phyloP scores from a whole-genome alignment of 2,888 invertebrate genomes.

The Altica lythri region DNA sequence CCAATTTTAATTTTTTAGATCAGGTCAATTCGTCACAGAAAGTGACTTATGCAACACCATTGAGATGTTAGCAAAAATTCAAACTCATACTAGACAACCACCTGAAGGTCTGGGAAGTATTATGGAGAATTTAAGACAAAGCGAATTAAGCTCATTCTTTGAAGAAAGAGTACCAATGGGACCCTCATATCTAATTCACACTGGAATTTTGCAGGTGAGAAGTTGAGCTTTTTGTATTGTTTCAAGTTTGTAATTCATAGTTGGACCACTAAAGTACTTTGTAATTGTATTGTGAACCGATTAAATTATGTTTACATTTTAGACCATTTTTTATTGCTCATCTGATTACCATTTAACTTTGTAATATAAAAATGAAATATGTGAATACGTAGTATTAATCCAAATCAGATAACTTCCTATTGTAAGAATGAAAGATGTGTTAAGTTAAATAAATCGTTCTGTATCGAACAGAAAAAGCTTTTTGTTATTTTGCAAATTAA shows the following conservation, averaged over 20 bases:
- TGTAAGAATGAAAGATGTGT: too few species aligned
- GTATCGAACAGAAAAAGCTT: neutral
- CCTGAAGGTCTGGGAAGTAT: slow-evolving; percentile 83
- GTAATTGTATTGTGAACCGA: slow-evolving; percentile 1
- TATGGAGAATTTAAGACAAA: slow-evolving; percentile 79
- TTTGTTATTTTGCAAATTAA: too few species aligned
- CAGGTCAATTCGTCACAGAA: slow-evolving; percentile 76
- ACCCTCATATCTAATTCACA: slow-evolving; percentile 88
- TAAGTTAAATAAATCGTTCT: too few species aligned
- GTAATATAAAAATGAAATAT: neutral
- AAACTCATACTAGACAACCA: slow-evolving; percentile 74
- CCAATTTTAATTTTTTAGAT: slow-evolving; percentile 66
- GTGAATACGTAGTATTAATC: too few species aligned
- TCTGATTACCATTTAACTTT: neutral
- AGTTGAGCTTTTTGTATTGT: slow-evolving; percentile 5
- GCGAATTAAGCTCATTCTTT: slow-evolving; percentile 70
- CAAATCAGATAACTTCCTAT: too few species aligned
- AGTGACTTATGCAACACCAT: slow-evolving; percentile 86
- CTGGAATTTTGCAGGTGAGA: slow-evolving; percentile 82
- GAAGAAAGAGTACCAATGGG: slow-evolving; percentile 80
- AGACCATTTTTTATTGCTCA: neutral
- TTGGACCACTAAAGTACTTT: neutral
- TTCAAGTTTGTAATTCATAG: too few species aligned
- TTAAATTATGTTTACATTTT: slow-evolving; percentile 6
- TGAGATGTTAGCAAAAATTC: slow-evolving; percentile 79